Percentiles rank a stretch among this genome's conserved stretches.
Evolutionary conservation across 2,113 vertebrate species (phyloP).

Genomic region (Antennarius striatus): DNA sequence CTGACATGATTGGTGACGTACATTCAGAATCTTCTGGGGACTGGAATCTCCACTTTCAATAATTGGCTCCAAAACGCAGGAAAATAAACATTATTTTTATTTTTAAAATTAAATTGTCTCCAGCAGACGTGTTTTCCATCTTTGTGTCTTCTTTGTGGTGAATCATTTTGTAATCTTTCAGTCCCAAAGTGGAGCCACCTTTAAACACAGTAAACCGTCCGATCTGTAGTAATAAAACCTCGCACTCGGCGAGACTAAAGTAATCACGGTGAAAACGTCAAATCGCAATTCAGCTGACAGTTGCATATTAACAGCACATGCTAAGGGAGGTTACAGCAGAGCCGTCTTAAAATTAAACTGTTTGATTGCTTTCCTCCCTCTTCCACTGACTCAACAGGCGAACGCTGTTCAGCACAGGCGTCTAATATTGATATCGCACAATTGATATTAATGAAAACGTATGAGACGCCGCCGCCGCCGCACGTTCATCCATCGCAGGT

Average conservation of each 20-base stretch:
- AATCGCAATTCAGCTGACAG: constrained; percentile 1
- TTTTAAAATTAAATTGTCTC: too few relatives aligned
- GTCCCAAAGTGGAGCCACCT: too few relatives aligned
- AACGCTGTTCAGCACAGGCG: constrained; percentile 5
- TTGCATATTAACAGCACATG: constrained; percentile 2
- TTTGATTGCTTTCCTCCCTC: constrained; percentile 16
- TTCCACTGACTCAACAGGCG: constrained; percentile 2
- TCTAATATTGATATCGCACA: constrained; percentile 44
- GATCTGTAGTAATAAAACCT: neutral
- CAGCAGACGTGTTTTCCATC: too few relatives aligned
- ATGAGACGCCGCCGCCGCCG: constrained; percentile 35
- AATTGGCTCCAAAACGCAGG: too few relatives aligned
- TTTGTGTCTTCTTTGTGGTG: neutral
- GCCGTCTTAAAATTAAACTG: constrained; percentile 27
- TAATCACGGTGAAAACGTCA: neutral
- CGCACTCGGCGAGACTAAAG: neutral
- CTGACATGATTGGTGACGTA: too few relatives aligned
- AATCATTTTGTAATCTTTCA: neutral
- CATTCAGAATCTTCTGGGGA: too few relatives aligned
- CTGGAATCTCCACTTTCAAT: too few relatives aligned
- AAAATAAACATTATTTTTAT: constrained; percentile 10
- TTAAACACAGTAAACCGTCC: too few relatives aligned
- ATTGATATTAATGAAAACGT: constrained; percentile 65
- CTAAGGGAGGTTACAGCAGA: neutral
- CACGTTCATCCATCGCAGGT: constrained; percentile 21